Conservation (phyloP, 2,888 invertebrate species). For the Copidosoma aretas region DNA sequence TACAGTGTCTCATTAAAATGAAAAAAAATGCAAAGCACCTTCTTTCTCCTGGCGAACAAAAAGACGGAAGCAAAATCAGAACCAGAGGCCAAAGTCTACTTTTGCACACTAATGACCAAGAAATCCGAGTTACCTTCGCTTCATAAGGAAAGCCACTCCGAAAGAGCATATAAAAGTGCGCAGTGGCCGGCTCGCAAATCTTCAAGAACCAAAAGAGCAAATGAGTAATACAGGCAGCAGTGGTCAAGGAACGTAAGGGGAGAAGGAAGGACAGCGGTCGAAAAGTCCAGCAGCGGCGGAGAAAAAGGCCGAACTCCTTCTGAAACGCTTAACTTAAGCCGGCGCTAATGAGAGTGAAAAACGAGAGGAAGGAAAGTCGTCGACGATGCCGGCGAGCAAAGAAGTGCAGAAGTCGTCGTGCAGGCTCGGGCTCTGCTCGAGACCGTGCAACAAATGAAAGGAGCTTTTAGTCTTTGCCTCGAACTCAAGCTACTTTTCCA, state of each 20-base stretch:
- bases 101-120: conserved; percentile 33
- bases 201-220: conserved; percentile 12
- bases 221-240: background rate
- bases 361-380: conserved; percentile 37
- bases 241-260: conserved; percentile 8
- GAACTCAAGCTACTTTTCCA: conserved; percentile 47
- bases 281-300: conserved; percentile 30
- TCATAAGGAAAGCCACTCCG: conserved; percentile 20
- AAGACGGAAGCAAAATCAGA: conserved; percentile 1
- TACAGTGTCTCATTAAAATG: too few species aligned
- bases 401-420: conserved; percentile 27
- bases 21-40: too few species aligned
- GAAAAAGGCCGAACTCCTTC: conserved; percentile 39
- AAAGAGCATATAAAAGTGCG: conserved; percentile 14
- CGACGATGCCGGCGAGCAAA: too few species aligned
- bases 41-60: background rate
- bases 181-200: conserved; percentile 2
- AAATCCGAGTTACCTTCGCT: conserved; percentile 34
- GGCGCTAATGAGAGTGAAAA: conserved; percentile 54
- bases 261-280: conserved; percentile 41
- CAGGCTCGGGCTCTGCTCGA: conserved; percentile 3
- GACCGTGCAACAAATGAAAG: conserved; percentile 52
- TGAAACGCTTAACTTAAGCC: conserved; percentile 55
- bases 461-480: conserved; percentile 55
- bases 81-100: conserved; percentile 26